These are phyloP conservation scores for Uria aalge DNA, from an alignment of 2,113 vertebrate genomes.

Conservation along the genomic window DNA sequence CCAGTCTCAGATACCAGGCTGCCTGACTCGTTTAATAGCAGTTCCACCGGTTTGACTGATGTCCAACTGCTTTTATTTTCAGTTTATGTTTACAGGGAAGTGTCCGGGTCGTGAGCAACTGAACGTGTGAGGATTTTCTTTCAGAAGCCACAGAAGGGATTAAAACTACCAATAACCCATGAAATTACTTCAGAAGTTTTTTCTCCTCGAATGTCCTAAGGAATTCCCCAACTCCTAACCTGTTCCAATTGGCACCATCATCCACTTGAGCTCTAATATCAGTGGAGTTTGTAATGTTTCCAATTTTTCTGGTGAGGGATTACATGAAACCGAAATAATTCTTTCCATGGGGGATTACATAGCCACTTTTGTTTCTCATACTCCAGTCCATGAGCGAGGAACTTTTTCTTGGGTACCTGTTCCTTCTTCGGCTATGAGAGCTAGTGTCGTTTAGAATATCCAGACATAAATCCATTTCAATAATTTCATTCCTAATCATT, in stretches of 20 bases:
- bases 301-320: conserved; percentile 42
- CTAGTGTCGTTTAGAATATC: not conserved
- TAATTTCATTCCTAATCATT: not conserved
- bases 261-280: conserved; percentile 33
- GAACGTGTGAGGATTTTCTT: not conserved
- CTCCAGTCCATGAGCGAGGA: not conserved
- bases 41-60: not conserved
- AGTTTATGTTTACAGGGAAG: not conserved
- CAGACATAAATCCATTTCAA: not conserved
- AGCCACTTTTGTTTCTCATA: not conserved
- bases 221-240: conserved; percentile 49
- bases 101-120: not conserved
- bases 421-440: not conserved
- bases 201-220: not conserved
- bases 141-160: conserved; percentile 33
- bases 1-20: not conserved
- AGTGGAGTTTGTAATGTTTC: conserved; percentile 17
- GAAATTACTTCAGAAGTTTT: conserved; percentile 33
- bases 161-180: conserved; percentile 5
- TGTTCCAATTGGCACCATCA: conserved; percentile 52
- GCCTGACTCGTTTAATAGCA: not conserved
- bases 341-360: conserved; percentile 2
- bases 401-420: not conserved
- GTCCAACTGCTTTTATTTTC: not conserved
- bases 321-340: conserved; percentile 40